phyloP scores from a whole-genome alignment of 2,113 vertebrate species.

The Pleuronectes platessa region DNA sequence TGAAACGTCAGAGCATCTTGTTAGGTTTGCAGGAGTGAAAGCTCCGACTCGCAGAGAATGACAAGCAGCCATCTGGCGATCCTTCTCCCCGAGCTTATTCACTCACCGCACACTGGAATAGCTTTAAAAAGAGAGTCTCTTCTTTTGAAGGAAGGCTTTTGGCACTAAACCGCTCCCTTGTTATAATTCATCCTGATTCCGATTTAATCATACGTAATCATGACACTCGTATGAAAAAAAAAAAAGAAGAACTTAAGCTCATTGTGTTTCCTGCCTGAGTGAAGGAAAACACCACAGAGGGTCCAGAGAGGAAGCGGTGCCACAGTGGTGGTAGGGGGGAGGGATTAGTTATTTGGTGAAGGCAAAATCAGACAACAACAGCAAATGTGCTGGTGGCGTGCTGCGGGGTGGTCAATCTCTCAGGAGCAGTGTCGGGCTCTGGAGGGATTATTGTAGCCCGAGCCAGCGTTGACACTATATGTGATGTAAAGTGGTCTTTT shows the following conservation, averaged over 20 bases:
- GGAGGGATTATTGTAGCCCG: not conserved
- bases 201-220: constrained; percentile 61
- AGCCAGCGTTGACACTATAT: not conserved
- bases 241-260: constrained; percentile 35
- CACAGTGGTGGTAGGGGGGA: constrained; percentile 1
- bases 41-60: constrained; percentile 54
- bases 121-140: constrained; percentile 67
- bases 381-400: constrained; percentile 8
- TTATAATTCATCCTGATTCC: constrained; percentile 67
- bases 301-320: constrained; percentile 18
- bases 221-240: constrained; percentile 29
- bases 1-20: constrained; percentile 26
- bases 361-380: constrained; percentile 18
- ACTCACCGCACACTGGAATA: constrained; percentile 59
- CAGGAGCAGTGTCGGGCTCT: not conserved
- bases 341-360: constrained; percentile 39
- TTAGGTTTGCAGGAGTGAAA: constrained; percentile 45
- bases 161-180: constrained; percentile 55
- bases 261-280: constrained; percentile 52
- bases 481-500: not conserved
- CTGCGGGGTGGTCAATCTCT: constrained; percentile 15
- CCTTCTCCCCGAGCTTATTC: constrained; percentile 52
- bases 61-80: constrained; percentile 67
- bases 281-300: constrained; percentile 25
- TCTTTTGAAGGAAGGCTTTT: constrained; percentile 60